Evolutionary conservation across 1,140 invertebrate genomes (phyloP), one percentile per base, ranked within the genome.

Genomic region (Atta texana): DNA sequence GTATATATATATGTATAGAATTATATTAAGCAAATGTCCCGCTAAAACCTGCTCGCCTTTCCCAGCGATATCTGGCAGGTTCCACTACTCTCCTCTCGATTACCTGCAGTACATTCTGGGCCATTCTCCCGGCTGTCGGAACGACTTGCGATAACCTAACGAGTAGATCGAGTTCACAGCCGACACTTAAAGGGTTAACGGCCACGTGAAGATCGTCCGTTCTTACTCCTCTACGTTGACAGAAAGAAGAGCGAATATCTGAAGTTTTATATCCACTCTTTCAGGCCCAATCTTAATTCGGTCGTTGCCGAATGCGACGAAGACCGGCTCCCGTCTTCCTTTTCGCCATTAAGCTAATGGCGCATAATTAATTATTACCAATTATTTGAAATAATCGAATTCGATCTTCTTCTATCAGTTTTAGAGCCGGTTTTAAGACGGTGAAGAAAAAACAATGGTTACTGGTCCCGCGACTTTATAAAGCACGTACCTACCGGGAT

Each of bases 91-190:
- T 72, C 64, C 71, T 72, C 51, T 77, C 77, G 77, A 84, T 90
- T 87, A 89, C 82, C 75, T 85, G 63, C 57, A 55, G 76, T 76
- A 63, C 63, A 84, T 84, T 89, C 88, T 28, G 34, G 57, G 16
- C 2, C 39, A 51, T 59, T 87, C 64, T 84, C 72, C 16, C 68
- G 57, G 44, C 0, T 31, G 61, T 49, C 66, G 68, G 44, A 49
- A 55, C 71, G 34, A 28, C 44, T 90, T 31, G 57, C 53, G 86
- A 90, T 90, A 90, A 90, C 85, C 55, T 90, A 90, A 89, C 81
- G 88, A 90, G 77, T 68, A 71, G 86, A 81, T 90, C 86, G 86
- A 77, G 75, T 87, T 87, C 57, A 80, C 55, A 71, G 55, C n/a
- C 87, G 57, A 66, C 71, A 28, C 69, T 71, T 86, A 71, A 53